These are phyloP conservation scores for Neodiprion fabricii DNA, from an alignment of 1,140 invertebrate genomes.

Conservation along the genomic window DNA sequence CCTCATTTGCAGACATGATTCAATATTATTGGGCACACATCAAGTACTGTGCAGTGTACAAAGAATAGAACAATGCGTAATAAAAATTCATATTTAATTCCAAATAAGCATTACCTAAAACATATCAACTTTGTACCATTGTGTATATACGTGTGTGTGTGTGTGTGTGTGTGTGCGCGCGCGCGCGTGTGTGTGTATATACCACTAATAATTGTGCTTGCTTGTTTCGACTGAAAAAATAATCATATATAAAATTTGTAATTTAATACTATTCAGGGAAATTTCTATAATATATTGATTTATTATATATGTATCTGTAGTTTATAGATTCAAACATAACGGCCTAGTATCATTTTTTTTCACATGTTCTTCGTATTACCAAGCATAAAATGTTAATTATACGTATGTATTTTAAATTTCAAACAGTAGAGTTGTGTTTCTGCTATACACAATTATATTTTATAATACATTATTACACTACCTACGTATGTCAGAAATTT, in stretches of 20 bases:
- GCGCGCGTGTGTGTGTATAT: background rate
- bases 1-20: too few relatives aligned
- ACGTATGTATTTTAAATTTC: background rate
- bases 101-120: background rate
- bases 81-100: slow-evolving; percentile 6
- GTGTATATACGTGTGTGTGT: background rate
- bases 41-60: background rate
- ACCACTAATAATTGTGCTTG: background rate
- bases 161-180: too few relatives aligned
- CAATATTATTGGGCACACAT: too few relatives aligned
- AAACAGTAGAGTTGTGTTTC: slow-evolving; percentile 18
- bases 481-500: background rate
- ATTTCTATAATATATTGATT: background rate
- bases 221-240: background rate
- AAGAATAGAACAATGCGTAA: background rate
- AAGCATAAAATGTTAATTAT: too few relatives aligned
- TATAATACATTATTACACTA: background rate
- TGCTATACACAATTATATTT: background rate
- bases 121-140: slow-evolving; percentile 3
- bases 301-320: background rate
- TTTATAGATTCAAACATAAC: too few relatives aligned
- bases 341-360: too few relatives aligned
- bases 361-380: too few relatives aligned
- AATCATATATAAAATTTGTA: background rate
- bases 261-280: background rate